These are phyloP conservation scores for Melanerpes formicivorus DNA, from an alignment of 2,113 vertebrate genomes.

Conservation along the genomic window DNA sequence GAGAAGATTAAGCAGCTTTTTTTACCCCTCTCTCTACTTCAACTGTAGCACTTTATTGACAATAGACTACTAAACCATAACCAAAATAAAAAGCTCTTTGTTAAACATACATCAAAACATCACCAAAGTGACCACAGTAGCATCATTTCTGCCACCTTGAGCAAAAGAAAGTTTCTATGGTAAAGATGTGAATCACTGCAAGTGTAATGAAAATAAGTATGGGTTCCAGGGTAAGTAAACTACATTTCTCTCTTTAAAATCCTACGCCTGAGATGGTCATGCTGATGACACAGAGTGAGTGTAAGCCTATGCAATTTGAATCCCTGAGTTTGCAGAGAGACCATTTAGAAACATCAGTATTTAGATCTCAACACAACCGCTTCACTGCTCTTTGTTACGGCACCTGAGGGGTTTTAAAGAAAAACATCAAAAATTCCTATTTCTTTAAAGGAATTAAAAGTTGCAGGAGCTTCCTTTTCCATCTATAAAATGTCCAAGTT, in stretches of 20 bases:
- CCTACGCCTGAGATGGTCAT: background rate
- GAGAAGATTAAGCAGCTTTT: background rate
- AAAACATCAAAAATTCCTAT: background rate
- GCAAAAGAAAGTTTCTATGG: background rate
- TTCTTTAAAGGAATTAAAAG: background rate
- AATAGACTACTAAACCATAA: background rate
- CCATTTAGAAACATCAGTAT: background rate
- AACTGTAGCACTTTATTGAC: background rate
- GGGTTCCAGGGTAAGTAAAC: background rate
- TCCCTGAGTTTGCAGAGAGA: background rate
- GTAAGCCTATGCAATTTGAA: background rate
- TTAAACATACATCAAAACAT: background rate
- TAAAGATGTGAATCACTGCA: background rate
- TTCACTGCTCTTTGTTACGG: background rate
- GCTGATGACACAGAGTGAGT: background rate
- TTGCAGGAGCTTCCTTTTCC: background rate
- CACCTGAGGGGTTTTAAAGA: background rate
- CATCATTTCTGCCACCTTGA: background rate
- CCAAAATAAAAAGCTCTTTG: background rate
- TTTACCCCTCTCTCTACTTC: background rate
- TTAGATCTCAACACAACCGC: background rate
- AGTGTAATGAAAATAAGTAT: background rate
- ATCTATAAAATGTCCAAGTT: background rate
- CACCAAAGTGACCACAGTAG: rapidly evolving
- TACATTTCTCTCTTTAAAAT: background rate